Evolutionary conservation across 2,888 invertebrate genomes (phyloP), one percentile per base, ranked within the genome.

Genomic region (Acanthococcus lagerstroemiae): DNA sequence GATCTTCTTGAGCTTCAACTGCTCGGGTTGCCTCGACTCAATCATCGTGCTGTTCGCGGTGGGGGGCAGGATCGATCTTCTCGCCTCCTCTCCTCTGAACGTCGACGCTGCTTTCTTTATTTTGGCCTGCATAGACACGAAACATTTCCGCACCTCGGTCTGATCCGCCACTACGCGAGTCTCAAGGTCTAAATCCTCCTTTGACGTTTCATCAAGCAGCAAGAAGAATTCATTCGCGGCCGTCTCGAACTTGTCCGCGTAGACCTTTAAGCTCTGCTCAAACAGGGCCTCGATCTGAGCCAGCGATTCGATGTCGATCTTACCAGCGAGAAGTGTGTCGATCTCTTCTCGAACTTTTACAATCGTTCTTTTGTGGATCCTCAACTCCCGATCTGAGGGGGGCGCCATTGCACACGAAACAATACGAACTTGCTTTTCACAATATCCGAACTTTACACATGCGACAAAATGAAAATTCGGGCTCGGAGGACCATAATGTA

Each of bases 1-100:
- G n/a, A 60, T 60, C 19, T 57, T 57, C 7, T 19, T 21, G 4
- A 57, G 22, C 57, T 57, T 57, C 3, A 22, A 21, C n/a, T 30
- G 44, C 4, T 17, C 30, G 4, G 46, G 15, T n/a, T n/a, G n/a
- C n/a, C n/a, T n/a, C n/a, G n/a, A n/a, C n/a, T n/a, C n/a, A 45
- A 45, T 4, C 46, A 15, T 45, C 17, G 46, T 45, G 15, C 46
- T 45, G 46, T 15, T 45, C 15, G 4, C 15, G 6, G 15, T 4
- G 15, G 46, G 46, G n/a, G n/a, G n/a, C 4, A 45, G 4, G 15
- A 45, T 45, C 46, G 15, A 45, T 7, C 15, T 4, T 4, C 46
- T n/a, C 19, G 46, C 15, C 15, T 4, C 46, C 15, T 45, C 46
- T 17, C 46, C 15, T 45, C 46, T 45, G 17, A 45, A 4, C 46